These are phyloP conservation scores for Luperina testacea DNA, from an alignment of 2,888 invertebrate genomes.

Conservation along the genomic window DNA sequence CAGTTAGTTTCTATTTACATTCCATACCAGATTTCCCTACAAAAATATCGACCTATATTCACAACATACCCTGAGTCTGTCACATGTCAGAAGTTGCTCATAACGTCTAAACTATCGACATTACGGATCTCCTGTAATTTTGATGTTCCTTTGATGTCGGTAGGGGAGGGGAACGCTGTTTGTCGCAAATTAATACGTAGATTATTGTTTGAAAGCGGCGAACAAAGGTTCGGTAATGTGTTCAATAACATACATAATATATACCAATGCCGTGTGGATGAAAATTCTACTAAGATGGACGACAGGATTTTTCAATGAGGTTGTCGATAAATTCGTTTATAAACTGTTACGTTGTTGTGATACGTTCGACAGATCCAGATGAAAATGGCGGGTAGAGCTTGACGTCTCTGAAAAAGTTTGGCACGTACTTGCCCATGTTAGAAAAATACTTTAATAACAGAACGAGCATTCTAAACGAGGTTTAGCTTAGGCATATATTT, in stretches of 20 bases:
- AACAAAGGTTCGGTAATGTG: slow-evolving; percentile 2
- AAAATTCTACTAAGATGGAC: no score
- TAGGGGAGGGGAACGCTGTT: slow-evolving; percentile 33
- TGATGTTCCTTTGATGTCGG: slow-evolving; percentile 60
- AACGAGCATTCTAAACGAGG: neutral
- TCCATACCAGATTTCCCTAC: neutral
- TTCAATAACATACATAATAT: neutral
- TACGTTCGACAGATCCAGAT: neutral
- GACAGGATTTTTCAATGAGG: neutral
- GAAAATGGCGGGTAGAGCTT: neutral
- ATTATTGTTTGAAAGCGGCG: slow-evolving; percentile 17
- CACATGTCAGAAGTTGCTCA: slow-evolving; percentile 48
- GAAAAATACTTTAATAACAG: neutral
- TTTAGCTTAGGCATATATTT: neutral
- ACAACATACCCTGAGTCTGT: neutral
- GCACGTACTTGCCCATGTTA: neutral
- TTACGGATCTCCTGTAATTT: slow-evolving; percentile 53
- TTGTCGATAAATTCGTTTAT: neutral
- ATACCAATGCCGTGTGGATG: neutral
- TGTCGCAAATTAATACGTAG: slow-evolving; percentile 56
- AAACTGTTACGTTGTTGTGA: no score
- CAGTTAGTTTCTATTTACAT: neutral
- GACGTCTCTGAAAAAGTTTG: neutral
- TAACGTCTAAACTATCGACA: slow-evolving; percentile 56
- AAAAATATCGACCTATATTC: neutral